A percentile compares a stretch with the other conserved stretches of the same genome.
Conservation (phyloP, 2,113 vertebrate genomes). For the Scatophagus argus region DNA sequence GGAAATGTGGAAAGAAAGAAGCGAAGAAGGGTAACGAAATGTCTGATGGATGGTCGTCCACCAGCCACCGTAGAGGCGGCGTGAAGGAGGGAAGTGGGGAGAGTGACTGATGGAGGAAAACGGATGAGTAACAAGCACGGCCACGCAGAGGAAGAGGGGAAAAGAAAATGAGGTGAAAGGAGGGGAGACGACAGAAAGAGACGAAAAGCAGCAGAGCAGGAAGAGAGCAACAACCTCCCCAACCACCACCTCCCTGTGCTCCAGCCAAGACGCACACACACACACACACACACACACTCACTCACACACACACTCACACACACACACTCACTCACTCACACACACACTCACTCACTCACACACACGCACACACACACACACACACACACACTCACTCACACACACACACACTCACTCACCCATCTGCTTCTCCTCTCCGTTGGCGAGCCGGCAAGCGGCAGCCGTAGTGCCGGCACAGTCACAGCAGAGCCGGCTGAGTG, state of each 20-base stretch:
- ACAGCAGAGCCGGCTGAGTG: slow-evolving; percentile 23
- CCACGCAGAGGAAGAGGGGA: not conserved
- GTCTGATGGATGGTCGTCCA: slow-evolving; percentile 9
- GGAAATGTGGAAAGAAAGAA: not conserved
- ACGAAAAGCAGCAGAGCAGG: slow-evolving; percentile 17
- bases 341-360: slow-evolving; percentile 4
- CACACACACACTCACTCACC: slow-evolving; percentile 65
- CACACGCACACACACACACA: not conserved
- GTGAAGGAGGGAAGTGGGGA: not conserved
- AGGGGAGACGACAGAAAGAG: not conserved
- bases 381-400: slow-evolving; percentile 4
- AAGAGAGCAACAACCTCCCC: slow-evolving; percentile 6
- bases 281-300: not conserved
- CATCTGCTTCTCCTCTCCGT: slow-evolving; percentile 40
- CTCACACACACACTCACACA: slow-evolving; percentile 10
- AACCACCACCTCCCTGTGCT: not conserved
- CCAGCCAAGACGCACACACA: not conserved
- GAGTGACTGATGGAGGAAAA: slow-evolving; percentile 11
- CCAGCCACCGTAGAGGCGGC: not conserved
- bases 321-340: not conserved
- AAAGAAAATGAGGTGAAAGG: slow-evolving; percentile 4
- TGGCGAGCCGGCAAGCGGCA: slow-evolving; percentile 7
- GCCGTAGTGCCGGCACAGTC: slow-evolving; percentile 28
- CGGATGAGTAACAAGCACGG: not conserved
- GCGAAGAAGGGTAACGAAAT: not conserved